phyloP scores from a whole-genome alignment of 2,888 invertebrate species.

The Zygothrica quintamaculata region DNA sequence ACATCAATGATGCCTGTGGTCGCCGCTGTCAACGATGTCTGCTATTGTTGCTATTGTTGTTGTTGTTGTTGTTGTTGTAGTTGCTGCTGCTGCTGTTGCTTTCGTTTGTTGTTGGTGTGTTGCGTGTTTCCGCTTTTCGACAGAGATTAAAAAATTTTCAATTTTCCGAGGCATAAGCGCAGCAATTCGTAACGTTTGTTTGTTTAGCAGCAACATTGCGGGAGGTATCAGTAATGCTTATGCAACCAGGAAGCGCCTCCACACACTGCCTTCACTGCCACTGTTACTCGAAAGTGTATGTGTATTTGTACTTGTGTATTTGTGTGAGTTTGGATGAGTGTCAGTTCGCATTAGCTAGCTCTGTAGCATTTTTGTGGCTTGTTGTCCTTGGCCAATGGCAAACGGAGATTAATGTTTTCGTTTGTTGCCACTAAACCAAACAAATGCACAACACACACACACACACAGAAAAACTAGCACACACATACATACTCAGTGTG shows the following conservation, averaged over 20 bases:
- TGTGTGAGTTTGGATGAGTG: constrained; percentile 2
- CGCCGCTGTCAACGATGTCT: constrained; percentile 57
- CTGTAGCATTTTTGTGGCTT: constrained; percentile 50
- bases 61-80: constrained; percentile 35
- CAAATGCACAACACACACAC: constrained; percentile 42
- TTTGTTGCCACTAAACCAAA: constrained; percentile 61
- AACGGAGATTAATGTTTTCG: constrained; percentile 82
- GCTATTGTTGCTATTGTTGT: constrained; percentile 26
- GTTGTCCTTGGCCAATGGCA: constrained; percentile 73
- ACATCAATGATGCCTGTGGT: constrained; percentile 55
- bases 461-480: constrained; percentile 10
- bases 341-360: constrained; percentile 31
- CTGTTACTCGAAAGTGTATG: no score
- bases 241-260: constrained; percentile 42
- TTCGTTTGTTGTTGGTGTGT: constrained; percentile 42
- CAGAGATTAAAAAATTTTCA: constrained; percentile 76
- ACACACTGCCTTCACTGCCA: not conserved
- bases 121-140: constrained; percentile 74
- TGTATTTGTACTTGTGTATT: constrained; percentile 32
- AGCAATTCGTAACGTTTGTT: constrained; percentile 44
- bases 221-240: constrained; percentile 27
- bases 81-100: constrained; percentile 24
- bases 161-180: constrained; percentile 57
- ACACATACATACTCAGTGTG: constrained; percentile 5
- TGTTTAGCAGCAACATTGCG: constrained; percentile 37